phyloP scores from a whole-genome alignment of 2,888 invertebrate genomes.

The Ectemnius lituratus region DNA sequence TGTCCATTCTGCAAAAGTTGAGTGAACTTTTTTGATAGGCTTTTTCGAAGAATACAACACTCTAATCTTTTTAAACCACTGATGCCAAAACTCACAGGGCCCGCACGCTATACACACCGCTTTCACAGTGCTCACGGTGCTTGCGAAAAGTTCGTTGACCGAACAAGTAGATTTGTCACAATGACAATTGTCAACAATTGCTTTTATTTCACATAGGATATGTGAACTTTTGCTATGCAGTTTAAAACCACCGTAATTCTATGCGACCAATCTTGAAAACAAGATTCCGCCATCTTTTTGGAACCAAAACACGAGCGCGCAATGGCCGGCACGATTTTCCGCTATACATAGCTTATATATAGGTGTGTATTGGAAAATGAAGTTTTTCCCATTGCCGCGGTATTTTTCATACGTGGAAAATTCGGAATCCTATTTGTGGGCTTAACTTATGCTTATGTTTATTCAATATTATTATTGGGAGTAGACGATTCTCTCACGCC shows the following conservation, averaged over 20 bases:
- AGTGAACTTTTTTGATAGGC: too few species aligned
- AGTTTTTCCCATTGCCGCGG: too few species aligned
- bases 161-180: slow-evolving; percentile 15
- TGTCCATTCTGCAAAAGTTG: too few species aligned
- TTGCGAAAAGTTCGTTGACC: slow-evolving; percentile 11
- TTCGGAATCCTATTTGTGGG: too few species aligned
- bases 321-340: slow-evolving; percentile 63
- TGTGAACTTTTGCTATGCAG: slow-evolving; percentile 52
- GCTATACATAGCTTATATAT: slow-evolving; percentile 8
- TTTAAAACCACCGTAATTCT: slow-evolving; percentile 51
- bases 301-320: slow-evolving; percentile 70
- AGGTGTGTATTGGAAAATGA: too few species aligned
- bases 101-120: slow-evolving; percentile 41
- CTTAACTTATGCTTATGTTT: too few species aligned
- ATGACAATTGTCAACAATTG: slow-evolving; percentile 17
- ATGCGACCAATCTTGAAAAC: slow-evolving; percentile 65
- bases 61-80: slow-evolving; percentile 36
- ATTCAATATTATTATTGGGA: too few species aligned
- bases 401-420: too few species aligned
- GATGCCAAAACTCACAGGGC: slow-evolving; percentile 10
- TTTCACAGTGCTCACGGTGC: slow-evolving; percentile 31
- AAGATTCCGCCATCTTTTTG: slow-evolving; percentile 74
- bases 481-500: too few species aligned
- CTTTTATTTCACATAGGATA: slow-evolving; percentile 24
- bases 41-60: slow-evolving; percentile 26